phyloP scores from a whole-genome alignment of 1,140 invertebrate species.

The Drosophila elegans region DNA sequence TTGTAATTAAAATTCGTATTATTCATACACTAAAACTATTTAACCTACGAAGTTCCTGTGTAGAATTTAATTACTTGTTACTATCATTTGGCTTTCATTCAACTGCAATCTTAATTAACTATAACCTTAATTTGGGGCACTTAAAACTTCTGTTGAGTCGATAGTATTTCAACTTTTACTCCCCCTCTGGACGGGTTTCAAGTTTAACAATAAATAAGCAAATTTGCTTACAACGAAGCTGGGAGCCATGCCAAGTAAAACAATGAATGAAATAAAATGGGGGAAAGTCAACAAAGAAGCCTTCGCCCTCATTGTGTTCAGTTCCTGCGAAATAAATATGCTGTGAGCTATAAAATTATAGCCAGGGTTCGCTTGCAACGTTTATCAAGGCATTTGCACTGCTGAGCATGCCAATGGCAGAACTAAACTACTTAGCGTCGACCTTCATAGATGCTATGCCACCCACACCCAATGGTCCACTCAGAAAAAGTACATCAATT shows the following conservation, averaged over 20 bases:
- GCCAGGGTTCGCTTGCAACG: slow-evolving; percentile 27
- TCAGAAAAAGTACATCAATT: neutral
- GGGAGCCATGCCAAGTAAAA: slow-evolving; percentile 21
- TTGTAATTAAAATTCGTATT: too few relatives aligned
- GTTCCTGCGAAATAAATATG: slow-evolving; percentile 34
- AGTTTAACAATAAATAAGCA: slow-evolving; percentile 28
- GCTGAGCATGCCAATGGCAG: slow-evolving; percentile 46
- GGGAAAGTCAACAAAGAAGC: slow-evolving; percentile 1
- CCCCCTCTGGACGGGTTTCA: neutral
- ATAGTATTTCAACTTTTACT: slow-evolving; percentile 1
- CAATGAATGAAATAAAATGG: slow-evolving; percentile 6
- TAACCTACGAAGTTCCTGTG: too few relatives aligned
- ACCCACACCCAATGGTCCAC: neutral
- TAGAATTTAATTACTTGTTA: neutral
- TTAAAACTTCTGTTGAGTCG: neutral
- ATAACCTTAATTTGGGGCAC: slow-evolving; percentile 1
- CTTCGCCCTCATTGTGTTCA: slow-evolving; percentile 3
- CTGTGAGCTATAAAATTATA: slow-evolving; percentile 46
- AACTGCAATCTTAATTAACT: neutral
- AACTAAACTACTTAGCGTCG: slow-evolving; percentile 54
- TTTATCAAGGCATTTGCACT: slow-evolving; percentile 49
- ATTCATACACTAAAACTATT: too few relatives aligned
- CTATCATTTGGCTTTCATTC: neutral
- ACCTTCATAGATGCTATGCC: slow-evolving; percentile 35
- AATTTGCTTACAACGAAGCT: slow-evolving; percentile 23